Evolutionary conservation across 2,797 vertebrate species (phyloP), one percentile per base, ranked within the genome.

Genomic region (Pseudochaenichthys georgianus): DNA sequence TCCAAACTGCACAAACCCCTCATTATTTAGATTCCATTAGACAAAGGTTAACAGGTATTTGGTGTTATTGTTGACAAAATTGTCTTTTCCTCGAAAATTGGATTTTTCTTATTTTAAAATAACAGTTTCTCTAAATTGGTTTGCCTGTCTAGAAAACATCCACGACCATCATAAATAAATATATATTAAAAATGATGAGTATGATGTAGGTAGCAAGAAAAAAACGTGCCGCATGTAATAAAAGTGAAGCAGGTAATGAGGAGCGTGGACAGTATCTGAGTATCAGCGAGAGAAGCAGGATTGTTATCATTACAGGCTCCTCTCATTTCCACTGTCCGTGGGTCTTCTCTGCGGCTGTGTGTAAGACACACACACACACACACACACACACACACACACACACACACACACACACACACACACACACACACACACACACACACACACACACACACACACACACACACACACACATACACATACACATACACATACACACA

Each of bases 261-360:
- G 46, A 80, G 69, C 2, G 38, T 42, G 13, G 74, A 57, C 68
- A 64, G 64, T 73, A 74, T 67, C 75, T 85, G 57, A 65, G 62
- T 62, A 52, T 77, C 62, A 73, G 70, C 3, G 50, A 73, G 47
- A 52, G 69, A 80, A 65, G 68, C 50, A 64, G 71, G 78, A 70
- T 62, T 71, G 78, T 78, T 87, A 83, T 89, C 84, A 80, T 86
- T 72, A 76, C 55, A 64, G 47, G 57, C 80, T 78, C 42, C 23
- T 68, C 64, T 83, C 67, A 71, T 82, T 78, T 70, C 71, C 67
- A 75, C 41, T 78, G 80, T 68, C 85, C 12, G 3, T 72, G 75
- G 81, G 79, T 74, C 73, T 73, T 84, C 77, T 82, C 70, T 80
- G 77, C 87, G 90, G 88, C 85, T 90, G 64, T 61, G 63, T 73